phyloP scores from a whole-genome alignment of 2,797 vertebrate species.

The Mormyrops boulengeri region DNA sequence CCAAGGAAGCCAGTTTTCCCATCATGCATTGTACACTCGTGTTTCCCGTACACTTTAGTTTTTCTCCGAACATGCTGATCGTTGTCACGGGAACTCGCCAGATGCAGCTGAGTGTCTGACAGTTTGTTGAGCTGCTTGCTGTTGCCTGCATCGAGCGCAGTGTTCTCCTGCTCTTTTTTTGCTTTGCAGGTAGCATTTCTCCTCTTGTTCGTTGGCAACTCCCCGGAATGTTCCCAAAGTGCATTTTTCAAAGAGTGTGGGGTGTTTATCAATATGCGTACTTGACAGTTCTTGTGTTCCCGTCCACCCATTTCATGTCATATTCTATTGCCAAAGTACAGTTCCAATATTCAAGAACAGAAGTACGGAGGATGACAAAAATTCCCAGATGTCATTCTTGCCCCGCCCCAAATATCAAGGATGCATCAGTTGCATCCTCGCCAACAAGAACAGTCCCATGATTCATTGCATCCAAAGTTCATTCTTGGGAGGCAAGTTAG shows the following conservation, averaged over 20 bases:
- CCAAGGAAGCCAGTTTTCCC: slow-evolving; percentile 48
- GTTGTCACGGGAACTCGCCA: neutral
- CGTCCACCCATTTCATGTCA: neutral
- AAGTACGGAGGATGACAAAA: neutral
- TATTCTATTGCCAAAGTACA: neutral
- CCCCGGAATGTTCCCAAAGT: neutral
- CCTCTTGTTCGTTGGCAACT: neutral
- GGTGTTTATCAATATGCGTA: neutral
- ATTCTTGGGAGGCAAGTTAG: neutral
- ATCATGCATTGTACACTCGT: neutral
- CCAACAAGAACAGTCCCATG: neutral
- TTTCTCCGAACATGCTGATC: neutral
- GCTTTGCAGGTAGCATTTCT: neutral
- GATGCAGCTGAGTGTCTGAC: neutral
- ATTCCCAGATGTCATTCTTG: neutral
- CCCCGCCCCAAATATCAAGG: neutral
- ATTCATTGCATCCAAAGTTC: neutral
- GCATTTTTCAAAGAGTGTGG: neutral
- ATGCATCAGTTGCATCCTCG: neutral
- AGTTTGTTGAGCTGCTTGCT: neutral
- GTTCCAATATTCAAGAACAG: neutral
- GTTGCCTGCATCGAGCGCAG: no score
- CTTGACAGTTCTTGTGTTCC: neutral
- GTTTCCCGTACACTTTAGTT: neutral
- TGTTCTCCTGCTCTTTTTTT: neutral